phyloP scores from a whole-genome alignment of 1,140 invertebrate genomes.

The Macrobrachium rosenbergii region DNA sequence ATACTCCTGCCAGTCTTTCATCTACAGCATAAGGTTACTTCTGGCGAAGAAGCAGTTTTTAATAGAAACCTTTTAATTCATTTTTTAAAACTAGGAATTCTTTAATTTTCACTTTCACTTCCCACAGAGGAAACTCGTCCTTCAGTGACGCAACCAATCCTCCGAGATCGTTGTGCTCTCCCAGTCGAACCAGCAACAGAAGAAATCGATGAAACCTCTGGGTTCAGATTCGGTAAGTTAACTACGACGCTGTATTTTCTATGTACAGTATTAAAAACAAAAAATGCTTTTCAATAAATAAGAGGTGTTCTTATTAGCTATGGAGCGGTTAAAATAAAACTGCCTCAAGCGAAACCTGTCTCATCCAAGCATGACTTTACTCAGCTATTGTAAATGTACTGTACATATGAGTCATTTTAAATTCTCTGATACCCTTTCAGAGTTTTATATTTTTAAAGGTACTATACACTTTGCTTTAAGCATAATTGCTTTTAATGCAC shows the following conservation, averaged over 20 bases:
- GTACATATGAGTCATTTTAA: too few relatives aligned
- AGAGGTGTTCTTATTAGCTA: background rate
- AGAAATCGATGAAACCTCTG: constrained; percentile 12
- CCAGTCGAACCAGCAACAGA: constrained; percentile 36
- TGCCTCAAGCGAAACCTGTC: too few relatives aligned
- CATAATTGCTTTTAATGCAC: too few relatives aligned
- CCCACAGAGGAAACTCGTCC: constrained; percentile 33
- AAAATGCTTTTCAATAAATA: background rate
- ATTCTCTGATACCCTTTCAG: too few relatives aligned
- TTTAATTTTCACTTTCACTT: background rate
- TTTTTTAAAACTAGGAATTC: background rate
- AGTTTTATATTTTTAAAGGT: too few relatives aligned
- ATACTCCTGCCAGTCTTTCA: too few relatives aligned
- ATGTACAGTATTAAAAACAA: background rate
- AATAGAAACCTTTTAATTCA: background rate
- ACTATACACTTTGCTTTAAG: too few relatives aligned
- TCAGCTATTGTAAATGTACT: too few relatives aligned
- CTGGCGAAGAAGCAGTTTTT: background rate
- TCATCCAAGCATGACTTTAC: too few relatives aligned
- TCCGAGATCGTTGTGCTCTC: constrained; percentile 44
- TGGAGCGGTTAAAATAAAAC: background rate
- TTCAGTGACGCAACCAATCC: background rate
- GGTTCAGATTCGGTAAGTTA: constrained; percentile 60
- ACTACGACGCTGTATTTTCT: background rate
- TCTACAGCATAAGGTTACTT: background rate